A percentile compares a stretch with the other conserved stretches of the same genome.
phyloP scores from a whole-genome alignment of 2,797 vertebrate genomes.

The Tapirus indicus region DNA sequence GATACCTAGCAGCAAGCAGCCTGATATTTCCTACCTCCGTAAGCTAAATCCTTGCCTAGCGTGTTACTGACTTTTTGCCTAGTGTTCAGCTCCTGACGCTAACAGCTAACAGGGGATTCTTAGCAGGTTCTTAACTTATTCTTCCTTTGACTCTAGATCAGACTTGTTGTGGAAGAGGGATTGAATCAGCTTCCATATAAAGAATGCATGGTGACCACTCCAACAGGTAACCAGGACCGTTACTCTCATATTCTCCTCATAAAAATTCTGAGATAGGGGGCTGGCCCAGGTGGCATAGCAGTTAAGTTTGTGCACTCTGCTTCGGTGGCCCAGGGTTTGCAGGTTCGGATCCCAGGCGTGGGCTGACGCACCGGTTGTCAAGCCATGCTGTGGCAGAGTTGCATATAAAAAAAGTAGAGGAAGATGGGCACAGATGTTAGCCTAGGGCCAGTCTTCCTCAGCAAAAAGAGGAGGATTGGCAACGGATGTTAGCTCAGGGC shows the following conservation, averaged over 20 bases:
- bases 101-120: not conserved
- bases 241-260: slow-evolving; percentile 23
- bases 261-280: slow-evolving; percentile 20
- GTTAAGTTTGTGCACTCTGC: too few species aligned
- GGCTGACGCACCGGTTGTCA: too few species aligned
- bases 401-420: too few species aligned
- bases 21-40: not conserved
- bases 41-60: slow-evolving; percentile 5
- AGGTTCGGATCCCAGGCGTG: too few species aligned
- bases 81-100: not conserved
- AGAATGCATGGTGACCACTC: slow-evolving; percentile 96
- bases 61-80: slow-evolving; percentile 43
- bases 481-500: too few species aligned
- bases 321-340: too few species aligned
- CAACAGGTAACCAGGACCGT: slow-evolving; percentile 91
- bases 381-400: too few species aligned
- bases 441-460: too few species aligned
- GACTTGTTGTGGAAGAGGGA: slow-evolving; percentile 97
- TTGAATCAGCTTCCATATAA: slow-evolving; percentile 97
- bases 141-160: slow-evolving; percentile 90
- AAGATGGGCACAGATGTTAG: too few species aligned
- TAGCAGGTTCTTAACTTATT: not conserved
- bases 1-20: slow-evolving; percentile 26
- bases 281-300: too few species aligned
- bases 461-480: too few species aligned